These are phyloP conservation scores for Conistra vaccinii DNA, from an alignment of 2,888 invertebrate species.

Conservation along the genomic window DNA sequence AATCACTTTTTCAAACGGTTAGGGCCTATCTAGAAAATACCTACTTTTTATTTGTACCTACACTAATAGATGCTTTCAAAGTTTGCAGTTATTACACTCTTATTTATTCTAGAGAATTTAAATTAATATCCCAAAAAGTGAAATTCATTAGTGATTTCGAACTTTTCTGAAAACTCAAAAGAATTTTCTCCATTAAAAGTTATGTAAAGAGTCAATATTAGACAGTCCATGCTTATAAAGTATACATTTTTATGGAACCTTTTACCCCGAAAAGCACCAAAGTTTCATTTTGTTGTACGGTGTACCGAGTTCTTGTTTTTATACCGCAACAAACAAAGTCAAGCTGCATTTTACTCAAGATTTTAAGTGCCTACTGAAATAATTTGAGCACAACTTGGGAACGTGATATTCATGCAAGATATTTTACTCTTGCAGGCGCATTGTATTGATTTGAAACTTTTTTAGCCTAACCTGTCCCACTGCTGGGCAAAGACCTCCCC, in stretches of 20 bases:
- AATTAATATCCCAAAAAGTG: neutral
- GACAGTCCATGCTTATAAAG: neutral
- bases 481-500: too few species aligned
- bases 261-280: neutral
- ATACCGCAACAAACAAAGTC: neutral
- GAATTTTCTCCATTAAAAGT: neutral
- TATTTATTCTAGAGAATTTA: neutral
- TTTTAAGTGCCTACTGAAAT: slow-evolving; percentile 30
- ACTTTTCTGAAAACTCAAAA: neutral
- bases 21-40: neutral
- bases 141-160: neutral
- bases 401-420: neutral
- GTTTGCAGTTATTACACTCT: neutral
- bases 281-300: neutral
- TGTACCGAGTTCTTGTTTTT: neutral
- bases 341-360: neutral
- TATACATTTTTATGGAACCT: neutral
- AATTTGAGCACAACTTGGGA: neutral
- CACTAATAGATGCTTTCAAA: neutral
- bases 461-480: too few species aligned
- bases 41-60: neutral
- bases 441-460: neutral
- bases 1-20: neutral
- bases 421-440: slow-evolving; percentile 5
- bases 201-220: too few species aligned